Evolutionary conservation across 2,888 invertebrate species (phyloP).

Genomic region (Abscondita cerata): DNA sequence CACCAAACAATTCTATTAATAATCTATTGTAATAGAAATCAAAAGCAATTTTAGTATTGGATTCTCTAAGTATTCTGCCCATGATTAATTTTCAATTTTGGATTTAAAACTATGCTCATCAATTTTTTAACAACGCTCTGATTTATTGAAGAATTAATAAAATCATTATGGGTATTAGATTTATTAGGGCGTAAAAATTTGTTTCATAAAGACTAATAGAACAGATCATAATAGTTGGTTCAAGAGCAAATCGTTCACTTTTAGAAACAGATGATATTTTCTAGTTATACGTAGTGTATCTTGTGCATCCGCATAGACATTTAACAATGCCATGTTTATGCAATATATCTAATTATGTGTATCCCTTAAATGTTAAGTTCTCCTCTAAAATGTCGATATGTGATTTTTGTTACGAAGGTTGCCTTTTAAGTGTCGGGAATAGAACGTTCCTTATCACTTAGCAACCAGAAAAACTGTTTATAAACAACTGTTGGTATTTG

Average conservation of each 20-base stretch:
- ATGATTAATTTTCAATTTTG: not conserved
- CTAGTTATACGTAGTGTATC: not conserved
- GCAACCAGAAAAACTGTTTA: too few species aligned
- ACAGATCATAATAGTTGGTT: not conserved
- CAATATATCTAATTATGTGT: not conserved
- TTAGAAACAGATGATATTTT: not conserved
- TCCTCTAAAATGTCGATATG: not conserved
- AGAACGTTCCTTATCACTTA: too few species aligned
- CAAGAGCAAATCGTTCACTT: not conserved
- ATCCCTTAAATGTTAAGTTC: not conserved
- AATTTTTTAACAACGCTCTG: not conserved
- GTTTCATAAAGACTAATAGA: not conserved
- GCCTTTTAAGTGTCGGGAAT: too few species aligned
- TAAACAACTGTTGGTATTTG: too few species aligned
- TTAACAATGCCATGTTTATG: not conserved
- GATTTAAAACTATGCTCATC: not conserved
- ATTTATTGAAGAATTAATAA: not conserved
- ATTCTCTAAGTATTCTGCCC: too few species aligned
- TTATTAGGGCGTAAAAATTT: not conserved
- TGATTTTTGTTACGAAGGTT: too few species aligned
- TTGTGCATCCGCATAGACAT: not conserved
- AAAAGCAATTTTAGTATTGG: too few species aligned
- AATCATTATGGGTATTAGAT: not conserved
- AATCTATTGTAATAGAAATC: not conserved
- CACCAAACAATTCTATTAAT: not conserved